Conservation (phyloP, 2,888 invertebrate species). For the Polylopha cassiicola region DNA sequence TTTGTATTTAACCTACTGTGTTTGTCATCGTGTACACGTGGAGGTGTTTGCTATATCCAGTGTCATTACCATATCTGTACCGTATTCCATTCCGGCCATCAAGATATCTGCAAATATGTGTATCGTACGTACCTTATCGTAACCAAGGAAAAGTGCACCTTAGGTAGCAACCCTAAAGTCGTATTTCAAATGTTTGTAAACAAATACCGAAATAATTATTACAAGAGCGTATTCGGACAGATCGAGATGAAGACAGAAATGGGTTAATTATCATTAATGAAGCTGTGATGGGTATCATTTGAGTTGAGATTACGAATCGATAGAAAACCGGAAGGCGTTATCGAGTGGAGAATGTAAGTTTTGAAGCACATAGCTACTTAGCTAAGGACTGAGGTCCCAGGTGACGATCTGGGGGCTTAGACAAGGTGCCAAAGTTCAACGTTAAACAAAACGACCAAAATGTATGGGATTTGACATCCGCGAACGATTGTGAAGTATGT, state of each 20-base stretch:
- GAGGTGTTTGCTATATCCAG: slow-evolving; percentile 21
- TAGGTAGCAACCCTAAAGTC: not conserved
- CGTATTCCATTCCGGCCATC: slow-evolving; percentile 28
- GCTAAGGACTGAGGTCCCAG: no score
- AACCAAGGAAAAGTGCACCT: not conserved
- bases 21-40: slow-evolving; percentile 8
- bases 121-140: slow-evolving; percentile 8
- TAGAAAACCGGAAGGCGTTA: not conserved
- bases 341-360: slow-evolving; percentile 4
- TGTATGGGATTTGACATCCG: no score
- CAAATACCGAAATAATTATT: slow-evolving; percentile 17
- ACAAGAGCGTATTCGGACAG: slow-evolving; percentile 25
- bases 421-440: no score
- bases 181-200: not conserved
- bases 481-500: no score
- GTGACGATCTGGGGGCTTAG: no score
- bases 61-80: slow-evolving; percentile 30
- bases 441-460: no score
- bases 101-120: slow-evolving; percentile 30
- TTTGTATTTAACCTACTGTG: slow-evolving; percentile 8
- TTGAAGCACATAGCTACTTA: no score
- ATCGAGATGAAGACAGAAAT: slow-evolving; percentile 26
- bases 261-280: slow-evolving; percentile 32
- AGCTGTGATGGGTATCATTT: slow-evolving; percentile 16
- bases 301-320: slow-evolving; percentile 10